Evolutionary conservation across 35 echinoderm and acorn worm genomes (phyloP), one percentile per base, ranked within the genome.

Genomic region (Heliocidaris erythrogramma): DNA sequence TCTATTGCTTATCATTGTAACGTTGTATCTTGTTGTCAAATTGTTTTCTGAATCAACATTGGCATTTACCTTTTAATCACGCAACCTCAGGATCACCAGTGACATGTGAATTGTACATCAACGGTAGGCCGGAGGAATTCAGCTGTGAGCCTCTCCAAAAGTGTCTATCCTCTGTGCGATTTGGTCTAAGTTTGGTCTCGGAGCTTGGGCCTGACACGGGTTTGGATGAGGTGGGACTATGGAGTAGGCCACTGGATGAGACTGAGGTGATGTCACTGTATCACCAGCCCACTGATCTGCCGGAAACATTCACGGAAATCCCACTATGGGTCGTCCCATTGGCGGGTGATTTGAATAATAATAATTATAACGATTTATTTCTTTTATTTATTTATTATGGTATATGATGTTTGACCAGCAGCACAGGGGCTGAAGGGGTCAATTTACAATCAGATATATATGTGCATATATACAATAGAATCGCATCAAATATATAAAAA

Each of bases 201-300:
- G 0, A 30, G 32, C 49, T 92, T 16, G 91, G 48, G 30, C 48
- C 47, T 16, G n/a, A 92, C 91, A 59, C 49, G 13, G 91, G 91
- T 48, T 27, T 92, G 91, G 91, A 92, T 30, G 91, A 92, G 48
- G 49, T 92, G 49, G 91, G 47, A 59, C 47, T 92, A 13, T 92
- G 91, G 91, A 11, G 21, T 27, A 4, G 91, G 48, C 91, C 91
- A 29, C 49, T 92, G 16, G 47, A 49, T 27, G 9, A 30, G 3
- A 52, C 2, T 16, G 91, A 92, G 49, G 48, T 92, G n/a, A 92
- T 56, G 47, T 30, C 47, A 32, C 49, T 92, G n/a, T 92, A 92
- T 59, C 91, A 92, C 29, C 47, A 48, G 13, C 91, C 91, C 16
- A 92, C 91, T n/a, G 91, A 92, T 59, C 11, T 92, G 14, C 91